These are phyloP conservation scores for Acropora tenuis DNA, from an alignment of 64 coral and sea anemone genomes.

Conservation along the genomic window DNA sequence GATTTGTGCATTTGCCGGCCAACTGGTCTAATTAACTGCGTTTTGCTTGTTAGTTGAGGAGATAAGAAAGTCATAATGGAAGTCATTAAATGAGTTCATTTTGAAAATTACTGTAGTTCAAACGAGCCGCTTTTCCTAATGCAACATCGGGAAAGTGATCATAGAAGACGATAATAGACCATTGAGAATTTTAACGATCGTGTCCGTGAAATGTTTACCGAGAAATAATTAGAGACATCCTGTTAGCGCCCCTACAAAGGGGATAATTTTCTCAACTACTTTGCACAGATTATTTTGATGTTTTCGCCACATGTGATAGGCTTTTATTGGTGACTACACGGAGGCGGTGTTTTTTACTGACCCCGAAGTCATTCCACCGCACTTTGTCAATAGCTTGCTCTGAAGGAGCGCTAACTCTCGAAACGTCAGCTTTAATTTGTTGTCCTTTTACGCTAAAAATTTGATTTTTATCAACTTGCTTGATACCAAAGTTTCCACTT, in stretches of 20 bases:
- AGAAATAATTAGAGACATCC: constrained; percentile 52
- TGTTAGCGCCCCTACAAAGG: constrained; percentile 19
- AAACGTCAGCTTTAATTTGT: too few relatives aligned
- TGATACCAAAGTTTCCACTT: too few relatives aligned
- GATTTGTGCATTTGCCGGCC: too few relatives aligned
- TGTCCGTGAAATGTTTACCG: neutral
- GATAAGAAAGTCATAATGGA: constrained; percentile 17
- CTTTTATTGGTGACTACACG: too few relatives aligned
- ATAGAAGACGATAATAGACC: neutral
- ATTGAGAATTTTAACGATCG: constrained; percentile 2
- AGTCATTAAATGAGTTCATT: constrained; percentile 22
- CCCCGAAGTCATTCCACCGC: too few relatives aligned
- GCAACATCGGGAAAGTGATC: neutral
- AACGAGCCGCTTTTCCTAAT: constrained; percentile 38
- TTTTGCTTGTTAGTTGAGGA: neutral
- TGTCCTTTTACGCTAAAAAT: too few relatives aligned
- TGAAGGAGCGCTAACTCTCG: too few relatives aligned
- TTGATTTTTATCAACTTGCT: too few relatives aligned
- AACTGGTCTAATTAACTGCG: neutral
- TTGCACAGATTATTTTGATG: constrained; percentile 2
- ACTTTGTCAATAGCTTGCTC: too few relatives aligned
- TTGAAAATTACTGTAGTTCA: constrained; percentile 16
- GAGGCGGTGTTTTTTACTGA: neutral
- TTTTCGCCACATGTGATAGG: constrained; percentile 18
- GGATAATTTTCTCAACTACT: neutral